phyloP scores from a whole-genome alignment of 2,113 vertebrate species.

The Ictalurus punctatus region DNA sequence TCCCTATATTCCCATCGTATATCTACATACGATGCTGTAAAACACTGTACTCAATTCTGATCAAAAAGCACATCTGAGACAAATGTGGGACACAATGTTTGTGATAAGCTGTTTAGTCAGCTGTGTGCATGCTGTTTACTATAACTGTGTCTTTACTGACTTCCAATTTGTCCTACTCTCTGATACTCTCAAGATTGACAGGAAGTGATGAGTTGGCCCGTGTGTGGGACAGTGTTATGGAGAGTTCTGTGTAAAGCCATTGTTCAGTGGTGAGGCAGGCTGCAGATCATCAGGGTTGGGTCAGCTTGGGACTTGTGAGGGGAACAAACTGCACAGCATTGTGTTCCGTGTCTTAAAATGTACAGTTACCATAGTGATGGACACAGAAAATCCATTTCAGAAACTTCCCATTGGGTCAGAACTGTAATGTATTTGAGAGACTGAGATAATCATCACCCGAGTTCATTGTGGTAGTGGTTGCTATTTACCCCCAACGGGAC shows the following conservation, averaged over 20 bases:
- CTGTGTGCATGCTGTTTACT: not conserved
- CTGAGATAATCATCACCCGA: not conserved
- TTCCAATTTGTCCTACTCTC: not conserved
- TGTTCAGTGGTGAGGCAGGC: conserved; percentile 31
- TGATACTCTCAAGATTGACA: conserved; percentile 34
- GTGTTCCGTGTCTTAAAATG: conserved; percentile 11
- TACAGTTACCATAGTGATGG: conserved; percentile 35
- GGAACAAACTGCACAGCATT: conserved; percentile 39
- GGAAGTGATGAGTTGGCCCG: conserved; percentile 42
- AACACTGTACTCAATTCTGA: not conserved
- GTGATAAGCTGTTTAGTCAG: not conserved
- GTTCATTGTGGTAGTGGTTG: not conserved
- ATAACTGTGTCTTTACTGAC: not conserved
- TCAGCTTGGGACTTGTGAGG: conserved; percentile 26
- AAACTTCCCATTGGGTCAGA: conserved; percentile 21
- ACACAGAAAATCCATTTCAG: conserved; percentile 23
- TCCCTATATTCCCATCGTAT: not conserved
- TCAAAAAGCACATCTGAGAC: not conserved
- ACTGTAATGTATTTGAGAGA: conserved; percentile 19
- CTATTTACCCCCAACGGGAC: conserved; percentile 16
- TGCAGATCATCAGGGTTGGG: conserved; percentile 12
- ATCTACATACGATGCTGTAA: not conserved
- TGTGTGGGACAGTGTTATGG: conserved; percentile 3
- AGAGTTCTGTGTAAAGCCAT: conserved; percentile 37
- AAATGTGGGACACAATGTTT: not conserved